These are phyloP conservation scores for Sminthurinus signatus DNA, from an alignment of 1,140 invertebrate species.

Conservation along the genomic window DNA sequence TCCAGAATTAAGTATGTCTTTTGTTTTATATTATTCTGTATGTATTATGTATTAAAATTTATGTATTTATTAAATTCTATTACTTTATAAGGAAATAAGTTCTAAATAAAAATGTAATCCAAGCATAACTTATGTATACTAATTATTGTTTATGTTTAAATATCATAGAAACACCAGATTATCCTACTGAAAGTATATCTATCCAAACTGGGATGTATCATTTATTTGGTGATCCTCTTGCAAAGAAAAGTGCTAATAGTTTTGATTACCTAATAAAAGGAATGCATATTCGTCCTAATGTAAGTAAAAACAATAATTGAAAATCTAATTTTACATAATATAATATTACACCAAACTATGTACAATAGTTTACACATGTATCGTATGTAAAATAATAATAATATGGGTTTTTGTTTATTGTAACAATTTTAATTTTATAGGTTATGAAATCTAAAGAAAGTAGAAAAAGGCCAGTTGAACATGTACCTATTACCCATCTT, in stretches of 20 bases:
- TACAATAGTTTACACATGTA: too few species aligned
- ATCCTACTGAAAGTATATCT: neutral
- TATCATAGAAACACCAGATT: constrained; percentile 8
- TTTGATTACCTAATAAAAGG: constrained; percentile 28
- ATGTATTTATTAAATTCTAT: too few species aligned
- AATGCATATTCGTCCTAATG: constrained; percentile 21
- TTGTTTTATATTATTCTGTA: neutral
- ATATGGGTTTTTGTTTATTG: neutral
- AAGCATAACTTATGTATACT: too few species aligned
- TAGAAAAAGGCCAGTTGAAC: neutral
- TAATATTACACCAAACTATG: too few species aligned
- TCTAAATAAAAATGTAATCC: too few species aligned
- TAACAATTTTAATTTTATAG: neutral
- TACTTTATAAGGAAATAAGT: too few species aligned
- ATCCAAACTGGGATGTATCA: constrained; percentile 7
- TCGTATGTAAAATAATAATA: too few species aligned
- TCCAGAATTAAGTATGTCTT: constrained; percentile 23
- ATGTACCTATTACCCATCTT: neutral
- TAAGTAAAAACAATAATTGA: too few species aligned
- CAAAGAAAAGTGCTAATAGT: constrained; percentile 20
- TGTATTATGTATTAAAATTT: neutral
- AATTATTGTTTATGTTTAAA: too few species aligned
- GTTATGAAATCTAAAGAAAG: neutral
- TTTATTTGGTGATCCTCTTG: constrained; percentile 20
- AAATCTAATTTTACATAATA: too few species aligned